Percentiles rank a stretch among this genome's conserved stretches.
Evolutionary conservation across 2,888 invertebrate species (phyloP).

Genomic region (Clanis bilineata): DNA sequence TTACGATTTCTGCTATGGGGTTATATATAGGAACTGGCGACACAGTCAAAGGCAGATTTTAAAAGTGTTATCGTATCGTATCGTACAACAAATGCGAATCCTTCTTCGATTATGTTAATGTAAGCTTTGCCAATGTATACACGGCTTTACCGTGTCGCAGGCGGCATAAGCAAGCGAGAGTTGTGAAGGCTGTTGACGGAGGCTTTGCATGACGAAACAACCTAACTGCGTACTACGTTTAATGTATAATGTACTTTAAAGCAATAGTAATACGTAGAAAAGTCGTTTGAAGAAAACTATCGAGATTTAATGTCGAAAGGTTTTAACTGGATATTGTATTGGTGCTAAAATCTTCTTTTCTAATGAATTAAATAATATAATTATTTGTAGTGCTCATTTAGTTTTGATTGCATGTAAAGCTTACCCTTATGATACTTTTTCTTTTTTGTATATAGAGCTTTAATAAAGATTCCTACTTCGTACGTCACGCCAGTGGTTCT

Average conservation of each 20-base stretch:
- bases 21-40: too few species aligned
- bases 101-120: background rate
- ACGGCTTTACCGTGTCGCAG: slow-evolving; percentile 33
- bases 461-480: background rate
- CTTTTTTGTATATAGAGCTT: background rate
- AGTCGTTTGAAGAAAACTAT: background rate
- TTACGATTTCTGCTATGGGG: too few species aligned
- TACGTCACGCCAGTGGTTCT: background rate
- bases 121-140: slow-evolving; percentile 31
- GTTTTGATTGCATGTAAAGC: slow-evolving; percentile 26
- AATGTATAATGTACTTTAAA: slow-evolving; percentile 19
- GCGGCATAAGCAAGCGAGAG: slow-evolving; percentile 48
- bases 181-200: slow-evolving; percentile 46
- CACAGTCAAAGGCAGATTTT: background rate
- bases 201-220: slow-evolving; percentile 24
- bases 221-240: slow-evolving; percentile 16
- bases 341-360: background rate
- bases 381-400: slow-evolving; percentile 16
- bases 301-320: background rate
- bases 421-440: slow-evolving; percentile 25
- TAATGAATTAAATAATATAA: background rate
- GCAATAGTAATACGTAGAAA: rapidly evolving
- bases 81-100: background rate
- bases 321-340: background rate
- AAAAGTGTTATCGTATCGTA: background rate